phyloP scores from a whole-genome alignment of 2,797 vertebrate genomes.

The Selene dorsalis region DNA sequence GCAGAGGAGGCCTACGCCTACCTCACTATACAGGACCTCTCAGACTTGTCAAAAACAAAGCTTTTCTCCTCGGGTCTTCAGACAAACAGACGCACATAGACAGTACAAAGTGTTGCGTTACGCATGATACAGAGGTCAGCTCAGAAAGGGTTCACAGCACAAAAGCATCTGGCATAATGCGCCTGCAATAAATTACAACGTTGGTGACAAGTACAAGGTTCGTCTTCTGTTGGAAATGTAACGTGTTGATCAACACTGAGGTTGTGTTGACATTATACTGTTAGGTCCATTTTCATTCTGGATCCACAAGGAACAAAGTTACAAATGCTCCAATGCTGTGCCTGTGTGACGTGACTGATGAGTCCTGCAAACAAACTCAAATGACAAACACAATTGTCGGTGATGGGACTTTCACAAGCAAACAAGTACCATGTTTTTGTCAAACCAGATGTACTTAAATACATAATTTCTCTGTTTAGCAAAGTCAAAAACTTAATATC shows the following conservation, averaged over 20 bases:
- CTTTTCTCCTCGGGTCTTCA: background rate
- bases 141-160: background rate
- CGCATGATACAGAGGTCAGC: background rate
- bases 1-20: slow-evolving; percentile 20
- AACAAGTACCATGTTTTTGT: background rate
- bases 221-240: background rate
- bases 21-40: background rate
- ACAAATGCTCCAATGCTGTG: background rate
- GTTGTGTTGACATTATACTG: background rate
- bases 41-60: slow-evolving; percentile 19
- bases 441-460: background rate
- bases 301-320: no score
- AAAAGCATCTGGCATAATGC: background rate
- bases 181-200: background rate
- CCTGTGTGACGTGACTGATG: background rate
- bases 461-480: background rate
- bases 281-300: background rate
- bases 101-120: background rate
- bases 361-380: background rate
- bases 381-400: background rate
- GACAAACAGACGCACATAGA: background rate
- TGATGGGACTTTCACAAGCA: background rate
- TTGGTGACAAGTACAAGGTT: background rate
- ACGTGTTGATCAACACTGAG: background rate
- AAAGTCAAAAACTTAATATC: background rate